phyloP scores from a whole-genome alignment of 53 echinoderm and acorn worm species.

The Henricia sp. region DNA sequence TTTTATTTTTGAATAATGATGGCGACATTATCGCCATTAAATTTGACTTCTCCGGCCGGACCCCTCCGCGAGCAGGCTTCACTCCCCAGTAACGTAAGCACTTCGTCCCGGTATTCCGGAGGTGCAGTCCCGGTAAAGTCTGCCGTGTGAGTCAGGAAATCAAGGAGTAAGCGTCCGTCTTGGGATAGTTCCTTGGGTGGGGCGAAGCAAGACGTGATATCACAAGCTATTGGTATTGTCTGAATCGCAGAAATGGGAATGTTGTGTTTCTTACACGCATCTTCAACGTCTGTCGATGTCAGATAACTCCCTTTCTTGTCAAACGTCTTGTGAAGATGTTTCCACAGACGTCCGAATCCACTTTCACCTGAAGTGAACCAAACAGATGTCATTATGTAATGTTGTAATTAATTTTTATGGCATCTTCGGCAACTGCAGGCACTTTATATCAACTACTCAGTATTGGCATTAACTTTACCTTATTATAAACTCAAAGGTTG shows the following conservation, averaged over 20 bases:
- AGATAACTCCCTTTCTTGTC: background rate
- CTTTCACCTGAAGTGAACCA: background rate
- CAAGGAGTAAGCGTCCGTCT: constrained; percentile 14
- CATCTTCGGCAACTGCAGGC: no score
- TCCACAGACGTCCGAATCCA: background rate
- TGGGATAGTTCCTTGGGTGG: constrained; percentile 1
- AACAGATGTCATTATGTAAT: no score
- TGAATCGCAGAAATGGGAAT: background rate
- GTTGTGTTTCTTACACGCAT: background rate
- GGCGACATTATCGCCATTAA: constrained; percentile 13
- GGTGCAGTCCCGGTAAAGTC: constrained; percentile 5
- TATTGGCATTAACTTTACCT: no score
- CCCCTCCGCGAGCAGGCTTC: constrained; percentile 6
- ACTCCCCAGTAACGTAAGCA: background rate
- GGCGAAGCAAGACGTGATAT: constrained; percentile 25
- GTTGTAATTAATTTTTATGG: no score
- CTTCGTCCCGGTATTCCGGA: background rate
- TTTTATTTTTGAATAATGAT: no score
- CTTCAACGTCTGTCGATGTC: background rate
- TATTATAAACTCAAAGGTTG: no score
- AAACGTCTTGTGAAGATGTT: background rate
- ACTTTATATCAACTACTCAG: no score
- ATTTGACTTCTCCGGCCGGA: background rate
- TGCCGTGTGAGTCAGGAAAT: constrained; percentile 6
- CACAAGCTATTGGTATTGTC: background rate